These are phyloP conservation scores for Virgularia gustaviana DNA, from an alignment of 92 coral and sea anemone species.

Conservation along the genomic window DNA sequence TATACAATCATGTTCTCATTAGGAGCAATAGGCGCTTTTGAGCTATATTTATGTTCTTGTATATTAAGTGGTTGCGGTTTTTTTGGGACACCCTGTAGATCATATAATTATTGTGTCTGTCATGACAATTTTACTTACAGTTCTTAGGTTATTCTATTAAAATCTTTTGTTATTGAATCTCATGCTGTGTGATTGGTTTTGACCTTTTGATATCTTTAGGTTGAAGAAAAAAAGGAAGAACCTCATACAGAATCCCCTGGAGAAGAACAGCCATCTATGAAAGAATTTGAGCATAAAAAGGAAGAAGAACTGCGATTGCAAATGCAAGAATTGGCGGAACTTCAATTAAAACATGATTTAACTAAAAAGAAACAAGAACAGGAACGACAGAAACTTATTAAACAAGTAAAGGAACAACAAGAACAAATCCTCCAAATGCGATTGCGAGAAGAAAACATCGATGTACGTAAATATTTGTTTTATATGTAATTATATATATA, in stretches of 20 bases:
- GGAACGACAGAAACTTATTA: slow-evolving; percentile 69
- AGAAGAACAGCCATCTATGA: slow-evolving; percentile 55
- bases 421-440: slow-evolving; percentile 62
- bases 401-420: slow-evolving; percentile 74
- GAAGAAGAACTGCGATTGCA: slow-evolving; percentile 82
- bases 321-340: slow-evolving; percentile 83
- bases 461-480: neutral
- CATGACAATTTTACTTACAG: too few relatives aligned
- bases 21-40: too few relatives aligned
- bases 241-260: slow-evolving; percentile 51
- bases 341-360: slow-evolving; percentile 78
- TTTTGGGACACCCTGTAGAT: too few relatives aligned
- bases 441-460: slow-evolving; percentile 40
- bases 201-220: slow-evolving; percentile 2
- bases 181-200: slow-evolving; percentile 18
- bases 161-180: too few relatives aligned
- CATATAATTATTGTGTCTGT: too few relatives aligned
- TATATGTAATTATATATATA: too few relatives aligned
- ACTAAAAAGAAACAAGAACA: slow-evolving; percentile 83
- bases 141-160: too few relatives aligned
- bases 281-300: slow-evolving; percentile 69
- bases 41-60: too few relatives aligned
- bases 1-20: too few relatives aligned
- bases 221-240: slow-evolving; percentile 32
- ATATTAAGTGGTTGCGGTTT: too few relatives aligned